Conservation (phyloP, 2,888 invertebrate species). For the Steinernema carpocapsae region DNA sequence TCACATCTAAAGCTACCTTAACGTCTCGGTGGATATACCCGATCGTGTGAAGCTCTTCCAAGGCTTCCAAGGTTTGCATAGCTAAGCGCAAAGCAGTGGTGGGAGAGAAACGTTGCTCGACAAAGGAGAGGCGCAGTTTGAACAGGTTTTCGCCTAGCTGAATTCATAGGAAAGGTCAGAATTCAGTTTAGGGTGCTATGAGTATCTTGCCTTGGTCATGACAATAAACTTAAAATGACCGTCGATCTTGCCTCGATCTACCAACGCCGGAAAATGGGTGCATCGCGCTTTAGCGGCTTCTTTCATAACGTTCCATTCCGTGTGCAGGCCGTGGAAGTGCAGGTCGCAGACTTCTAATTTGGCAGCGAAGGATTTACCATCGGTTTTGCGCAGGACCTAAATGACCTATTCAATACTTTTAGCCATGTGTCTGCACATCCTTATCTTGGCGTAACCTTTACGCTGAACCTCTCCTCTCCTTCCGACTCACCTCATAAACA, state of each 20-base stretch:
- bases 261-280: slow-evolving; percentile 42
- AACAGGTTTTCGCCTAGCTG: slow-evolving; percentile 65
- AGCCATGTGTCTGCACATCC: neutral
- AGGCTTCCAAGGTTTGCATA: slow-evolving; percentile 56
- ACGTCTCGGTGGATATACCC: slow-evolving; percentile 61
- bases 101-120: slow-evolving; percentile 63
- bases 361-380: slow-evolving; percentile 60
- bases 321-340: slow-evolving; percentile 63
- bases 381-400: slow-evolving; percentile 47
- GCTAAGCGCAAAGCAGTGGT: slow-evolving; percentile 62
- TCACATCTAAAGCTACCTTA: neutral
- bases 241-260: slow-evolving; percentile 67
- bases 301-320: slow-evolving; percentile 62
- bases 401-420: slow-evolving; percentile 13
- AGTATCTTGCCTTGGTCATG: slow-evolving; percentile 44
- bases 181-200: neutral
- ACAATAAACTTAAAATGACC: slow-evolving; percentile 57
- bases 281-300: slow-evolving; percentile 53
- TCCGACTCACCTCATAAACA: slow-evolving; percentile 63
- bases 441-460: neutral
- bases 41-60: slow-evolving; percentile 60
- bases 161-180: slow-evolving; percentile 34
- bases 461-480: too few species aligned
- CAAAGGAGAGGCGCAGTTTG: slow-evolving; percentile 60
- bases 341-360: slow-evolving; percentile 63